These are phyloP conservation scores for Tenthredo livida DNA, from an alignment of 2,888 invertebrate species.

Conservation along the genomic window DNA sequence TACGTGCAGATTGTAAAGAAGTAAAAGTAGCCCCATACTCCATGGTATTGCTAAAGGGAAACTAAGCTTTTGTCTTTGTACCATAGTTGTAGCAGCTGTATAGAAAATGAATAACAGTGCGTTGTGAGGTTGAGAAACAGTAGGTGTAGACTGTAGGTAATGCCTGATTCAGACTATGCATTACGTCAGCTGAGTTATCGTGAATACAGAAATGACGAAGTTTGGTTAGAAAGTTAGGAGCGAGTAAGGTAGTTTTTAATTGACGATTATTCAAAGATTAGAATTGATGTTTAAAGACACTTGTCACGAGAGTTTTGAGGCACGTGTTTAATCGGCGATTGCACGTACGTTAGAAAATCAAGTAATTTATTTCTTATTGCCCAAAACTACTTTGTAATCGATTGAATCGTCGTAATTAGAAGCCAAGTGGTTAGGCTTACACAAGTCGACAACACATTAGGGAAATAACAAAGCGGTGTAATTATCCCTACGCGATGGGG, in stretches of 20 bases:
- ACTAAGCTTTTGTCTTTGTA: constrained; percentile 35
- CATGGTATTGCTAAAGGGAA: constrained; percentile 7
- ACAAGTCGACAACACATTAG: constrained; percentile 43
- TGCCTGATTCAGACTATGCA: not conserved
- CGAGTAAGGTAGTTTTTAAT: constrained; percentile 18
- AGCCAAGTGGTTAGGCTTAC: constrained; percentile 2
- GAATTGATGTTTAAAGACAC: constrained; percentile 39
- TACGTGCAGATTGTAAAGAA: constrained; percentile 11
- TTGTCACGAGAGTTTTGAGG: constrained; percentile 44
- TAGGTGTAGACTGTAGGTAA: not conserved
- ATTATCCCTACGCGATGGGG: constrained; percentile 5
- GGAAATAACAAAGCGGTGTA: constrained; percentile 43
- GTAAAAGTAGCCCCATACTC: not conserved
- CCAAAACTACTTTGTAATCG: constrained; percentile 30
- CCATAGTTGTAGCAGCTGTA: not conserved
- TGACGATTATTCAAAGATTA: constrained; percentile 1
- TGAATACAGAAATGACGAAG: not conserved
- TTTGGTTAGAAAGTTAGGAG: not conserved
- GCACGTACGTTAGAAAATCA: constrained; percentile 21
- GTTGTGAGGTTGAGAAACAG: constrained; percentile 13
- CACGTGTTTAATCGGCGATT: constrained; percentile 40
- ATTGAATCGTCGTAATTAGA: constrained; percentile 40
- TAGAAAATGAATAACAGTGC: constrained; percentile 1
- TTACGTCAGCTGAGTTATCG: not conserved
- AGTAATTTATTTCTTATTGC: constrained; percentile 21